A percentile compares a stretch with the other conserved stretches of the same genome.
These are phyloP conservation scores for Achroia grisella DNA, from an alignment of 1,140 invertebrate genomes.

Conservation along the genomic window DNA sequence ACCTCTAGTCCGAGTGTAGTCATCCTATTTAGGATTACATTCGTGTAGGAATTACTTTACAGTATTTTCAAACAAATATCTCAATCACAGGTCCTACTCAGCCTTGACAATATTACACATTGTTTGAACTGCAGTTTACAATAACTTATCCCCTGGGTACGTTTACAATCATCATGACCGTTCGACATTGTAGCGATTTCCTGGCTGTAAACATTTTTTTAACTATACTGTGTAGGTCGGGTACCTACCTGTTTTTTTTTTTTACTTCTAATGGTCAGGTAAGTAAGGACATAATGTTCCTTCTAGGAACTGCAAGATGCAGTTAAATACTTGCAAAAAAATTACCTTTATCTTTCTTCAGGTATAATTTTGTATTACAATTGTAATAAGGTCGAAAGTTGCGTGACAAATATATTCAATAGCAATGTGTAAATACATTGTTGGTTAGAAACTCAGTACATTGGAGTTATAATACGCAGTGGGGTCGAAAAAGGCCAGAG, in stretches of 20 bases:
- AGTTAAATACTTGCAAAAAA: slow-evolving; percentile 24
- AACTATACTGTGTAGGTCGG: slow-evolving; percentile 27
- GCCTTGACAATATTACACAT: background rate
- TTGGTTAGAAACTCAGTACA: background rate
- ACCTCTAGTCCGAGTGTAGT: too few species aligned
- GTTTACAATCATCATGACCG: slow-evolving; percentile 21
- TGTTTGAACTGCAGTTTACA: background rate
- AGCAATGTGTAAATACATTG: too few species aligned
- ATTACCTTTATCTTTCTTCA: background rate
- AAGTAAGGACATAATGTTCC: slow-evolving; percentile 29
- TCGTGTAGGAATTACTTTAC: too few species aligned
- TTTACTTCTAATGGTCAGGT: slow-evolving; percentile 37
- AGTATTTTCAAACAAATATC: too few species aligned
- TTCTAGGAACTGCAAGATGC: slow-evolving; percentile 32
- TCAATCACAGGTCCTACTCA: too few species aligned
- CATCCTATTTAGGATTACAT: too few species aligned
- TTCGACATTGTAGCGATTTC: slow-evolving; percentile 47
- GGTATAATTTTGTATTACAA: too few species aligned
- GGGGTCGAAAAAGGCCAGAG: slow-evolving; percentile 2
- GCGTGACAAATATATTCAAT: too few species aligned
- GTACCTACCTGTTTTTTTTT: slow-evolving; percentile 43
- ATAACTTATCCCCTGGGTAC: background rate
- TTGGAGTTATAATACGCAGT: background rate
- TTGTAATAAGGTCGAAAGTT: too few species aligned
- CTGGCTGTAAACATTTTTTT: slow-evolving; percentile 18